Conservation (phyloP, 2,113 vertebrate genomes). For the Petrocephalus microphthalmus region DNA sequence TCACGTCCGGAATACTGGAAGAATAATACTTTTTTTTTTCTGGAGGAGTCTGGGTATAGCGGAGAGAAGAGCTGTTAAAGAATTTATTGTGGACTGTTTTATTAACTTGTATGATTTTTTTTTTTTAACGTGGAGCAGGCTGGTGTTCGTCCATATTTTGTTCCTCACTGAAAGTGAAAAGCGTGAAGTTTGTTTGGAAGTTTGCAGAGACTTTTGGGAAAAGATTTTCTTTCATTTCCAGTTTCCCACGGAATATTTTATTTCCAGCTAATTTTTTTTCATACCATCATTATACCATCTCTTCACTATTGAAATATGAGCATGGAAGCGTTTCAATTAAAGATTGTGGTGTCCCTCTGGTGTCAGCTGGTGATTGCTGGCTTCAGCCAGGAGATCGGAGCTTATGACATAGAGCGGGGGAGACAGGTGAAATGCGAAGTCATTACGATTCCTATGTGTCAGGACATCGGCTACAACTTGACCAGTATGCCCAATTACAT, state of each 20-base stretch:
- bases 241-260: constrained; percentile 6
- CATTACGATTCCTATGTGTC: constrained; percentile 79
- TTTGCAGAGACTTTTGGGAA: neutral
- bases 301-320: neutral
- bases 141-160: constrained; percentile 1
- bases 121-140: neutral
- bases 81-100: neutral
- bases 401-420: constrained; percentile 65
- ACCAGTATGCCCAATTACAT: constrained; percentile 82
- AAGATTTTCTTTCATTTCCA: neutral
- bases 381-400: constrained; percentile 63
- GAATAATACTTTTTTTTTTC: constrained; percentile 17
- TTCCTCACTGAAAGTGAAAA: neutral
- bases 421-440: constrained; percentile 69
- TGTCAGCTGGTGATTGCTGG: constrained; percentile 51
- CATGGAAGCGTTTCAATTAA: constrained; percentile 27
- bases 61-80: constrained; percentile 12
- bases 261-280: neutral
- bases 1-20: constrained; percentile 4
- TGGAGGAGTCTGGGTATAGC: constrained; percentile 5
- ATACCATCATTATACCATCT: neutral
- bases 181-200: neutral
- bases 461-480: constrained; percentile 81
- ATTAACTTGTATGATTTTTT: neutral
- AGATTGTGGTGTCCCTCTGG: constrained; percentile 39